Base-by-base conservation (phyloP, 2,113 vertebrate genomes). In the Mastomys coucha region DNA sequence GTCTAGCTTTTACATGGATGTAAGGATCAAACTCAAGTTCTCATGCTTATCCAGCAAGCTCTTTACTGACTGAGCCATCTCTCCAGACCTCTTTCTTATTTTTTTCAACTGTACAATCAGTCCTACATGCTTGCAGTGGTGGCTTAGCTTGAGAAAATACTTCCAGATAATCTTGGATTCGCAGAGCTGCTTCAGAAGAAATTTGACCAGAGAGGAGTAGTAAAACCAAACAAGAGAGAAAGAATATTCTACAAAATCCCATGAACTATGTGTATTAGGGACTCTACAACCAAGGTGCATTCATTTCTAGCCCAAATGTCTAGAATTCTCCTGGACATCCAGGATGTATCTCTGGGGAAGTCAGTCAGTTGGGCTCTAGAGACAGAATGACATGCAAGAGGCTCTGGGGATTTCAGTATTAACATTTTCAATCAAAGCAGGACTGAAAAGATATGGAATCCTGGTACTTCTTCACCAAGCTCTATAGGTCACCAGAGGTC, bases 351-450 rank as follows among this genome's bases (percentile, higher is more conserved):
- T 65, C 51, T 39, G 56, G 26, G 70, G 26, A 16, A 1, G 69
- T 93, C 96, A 93, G 7, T 94, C 89, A 91, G 63, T 91, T 11
- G 20, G 19, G 39, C 80, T 60, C 93, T 45, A 45, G 81, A 73
- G 16, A 51, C 17, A 4, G 42, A 39, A 45, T 75, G 39, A 45
- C 58, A 73, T 77, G 73, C 53, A 10, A 84, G 67, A 95, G n/a
- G 3, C 7, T 51, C 13, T 84, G 20, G 9, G 5, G 53, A 16
- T 70, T 88, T 31, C 36, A 72, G 45, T 2, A 91, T 3, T 70
- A 31, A 19, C 0, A 45, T 93, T 88, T 49, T 56, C 76, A 93
- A 5, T 36, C 78, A 63, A 17, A 73, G n/a, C 17, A 39, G 58
- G 45, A 76, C 20, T 53, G 2, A 70, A 84, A 69, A 19, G 3